A percentile compares a stretch with the other conserved stretches of the same genome.
Conservation (phyloP, 1,140 invertebrate genomes). For the Leptinotarsa defecta region DNA sequence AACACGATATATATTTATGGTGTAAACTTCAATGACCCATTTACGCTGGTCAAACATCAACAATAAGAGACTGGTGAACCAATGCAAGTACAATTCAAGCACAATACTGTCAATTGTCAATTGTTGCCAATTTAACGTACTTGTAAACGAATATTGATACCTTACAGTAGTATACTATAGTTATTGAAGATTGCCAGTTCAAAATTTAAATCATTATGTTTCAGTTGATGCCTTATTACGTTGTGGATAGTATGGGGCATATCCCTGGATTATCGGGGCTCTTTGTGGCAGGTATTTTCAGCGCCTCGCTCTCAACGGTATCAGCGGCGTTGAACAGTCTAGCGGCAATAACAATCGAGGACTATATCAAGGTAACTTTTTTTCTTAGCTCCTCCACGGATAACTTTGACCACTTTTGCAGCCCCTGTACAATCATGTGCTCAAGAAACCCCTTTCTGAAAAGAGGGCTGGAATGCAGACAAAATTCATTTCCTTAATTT, state of each 20-base stretch:
- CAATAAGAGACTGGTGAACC: too few relatives aligned
- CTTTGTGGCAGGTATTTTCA: constrained; percentile 83
- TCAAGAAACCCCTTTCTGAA: constrained; percentile 40
- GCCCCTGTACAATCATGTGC: constrained; percentile 53
- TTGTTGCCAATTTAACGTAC: too few relatives aligned
- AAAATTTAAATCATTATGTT: constrained; percentile 23
- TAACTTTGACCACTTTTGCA: constrained; percentile 37
- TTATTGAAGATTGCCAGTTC: neutral
- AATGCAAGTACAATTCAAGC: too few relatives aligned
- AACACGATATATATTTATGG: too few relatives aligned
- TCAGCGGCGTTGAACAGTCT: constrained; percentile 84
- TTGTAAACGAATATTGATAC: neutral
- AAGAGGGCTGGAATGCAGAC: constrained; percentile 56
- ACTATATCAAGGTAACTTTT: constrained; percentile 67
- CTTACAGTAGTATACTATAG: too few relatives aligned
- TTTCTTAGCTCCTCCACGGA: neutral
- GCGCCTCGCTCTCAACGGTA: constrained; percentile 82
- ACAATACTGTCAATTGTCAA: too few relatives aligned
- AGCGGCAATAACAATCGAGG: constrained; percentile 84
- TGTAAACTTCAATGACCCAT: too few relatives aligned
- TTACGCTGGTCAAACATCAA: too few relatives aligned
- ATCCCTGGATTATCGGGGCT: constrained; percentile 76
- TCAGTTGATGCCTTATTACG: constrained; percentile 74
- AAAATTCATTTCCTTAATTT: constrained; percentile 69
- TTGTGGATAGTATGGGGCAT: constrained; percentile 73